Percentiles rank a stretch among this genome's conserved stretches.
Conservation (phyloP, 2,797 vertebrate species). For the Remorina albescens region DNA sequence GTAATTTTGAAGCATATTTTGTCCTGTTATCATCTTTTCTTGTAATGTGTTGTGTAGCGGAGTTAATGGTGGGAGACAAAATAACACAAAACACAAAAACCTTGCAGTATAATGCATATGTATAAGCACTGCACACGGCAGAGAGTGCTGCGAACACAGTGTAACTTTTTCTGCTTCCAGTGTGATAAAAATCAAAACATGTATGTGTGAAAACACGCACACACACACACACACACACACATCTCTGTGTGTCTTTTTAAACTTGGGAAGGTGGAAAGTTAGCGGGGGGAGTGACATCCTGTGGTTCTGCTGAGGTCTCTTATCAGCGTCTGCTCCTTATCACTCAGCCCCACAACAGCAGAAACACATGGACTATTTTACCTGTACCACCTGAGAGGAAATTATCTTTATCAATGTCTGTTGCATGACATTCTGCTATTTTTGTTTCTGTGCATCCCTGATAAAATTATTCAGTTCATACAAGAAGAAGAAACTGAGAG, state of each 20-base stretch:
- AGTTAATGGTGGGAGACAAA: slow-evolving; percentile 6
- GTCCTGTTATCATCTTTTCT: slow-evolving; percentile 13
- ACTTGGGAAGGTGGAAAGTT: slow-evolving; percentile 61
- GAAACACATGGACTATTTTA: slow-evolving; percentile 67
- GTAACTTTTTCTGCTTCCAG: slow-evolving; percentile 21
- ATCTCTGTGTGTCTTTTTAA: slow-evolving; percentile 38
- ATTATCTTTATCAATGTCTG: slow-evolving; percentile 73
- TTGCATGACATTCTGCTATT: slow-evolving; percentile 62
- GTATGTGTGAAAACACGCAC: background rate
- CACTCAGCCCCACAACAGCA: slow-evolving; percentile 74
- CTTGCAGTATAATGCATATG: slow-evolving; percentile 14
- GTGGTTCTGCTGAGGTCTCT: slow-evolving; percentile 69
- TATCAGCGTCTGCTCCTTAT: slow-evolving; percentile 82
- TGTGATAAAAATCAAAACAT: slow-evolving; percentile 43
- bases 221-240: slow-evolving; percentile 20
- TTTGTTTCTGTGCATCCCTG: slow-evolving; percentile 32
- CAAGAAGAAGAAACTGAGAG: slow-evolving; percentile 19
- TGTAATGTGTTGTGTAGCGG: background rate
- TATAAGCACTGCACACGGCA: background rate
- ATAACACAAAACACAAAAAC: slow-evolving; percentile 12
- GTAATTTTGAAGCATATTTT: slow-evolving; percentile 11
- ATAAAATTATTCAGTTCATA: slow-evolving; percentile 53
- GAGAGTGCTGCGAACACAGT: slow-evolving; percentile 6
- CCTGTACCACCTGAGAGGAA: slow-evolving; percentile 57
- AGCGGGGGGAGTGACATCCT: slow-evolving; percentile 71